A percentile compares a stretch with the other conserved stretches of the same genome.
Conservation (phyloP, 2,888 invertebrate species). For the Sphinx pinastri region DNA sequence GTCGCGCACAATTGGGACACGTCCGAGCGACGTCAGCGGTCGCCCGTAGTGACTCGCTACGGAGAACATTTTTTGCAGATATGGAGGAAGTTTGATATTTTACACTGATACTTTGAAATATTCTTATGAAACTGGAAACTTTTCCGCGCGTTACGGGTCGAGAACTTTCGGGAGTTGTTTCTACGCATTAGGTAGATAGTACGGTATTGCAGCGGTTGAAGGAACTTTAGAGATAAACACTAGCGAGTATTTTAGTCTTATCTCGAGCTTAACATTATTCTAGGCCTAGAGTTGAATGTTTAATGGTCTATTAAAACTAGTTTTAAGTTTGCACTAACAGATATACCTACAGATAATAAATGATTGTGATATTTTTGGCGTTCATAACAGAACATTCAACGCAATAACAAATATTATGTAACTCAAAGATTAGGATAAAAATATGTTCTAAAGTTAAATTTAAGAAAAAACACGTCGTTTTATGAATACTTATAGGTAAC, state of each 20-base stretch:
- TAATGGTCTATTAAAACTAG: neutral
- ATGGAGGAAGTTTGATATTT: slow-evolving; percentile 7
- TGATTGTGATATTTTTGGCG: neutral
- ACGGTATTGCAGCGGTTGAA: neutral
- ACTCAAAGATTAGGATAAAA: too few relatives aligned
- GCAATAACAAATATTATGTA: too few relatives aligned
- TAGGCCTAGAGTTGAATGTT: neutral
- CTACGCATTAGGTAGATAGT: neutral
- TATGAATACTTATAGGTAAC: too few relatives aligned
- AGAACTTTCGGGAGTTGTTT: slow-evolving; percentile 9
- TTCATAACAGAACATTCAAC: too few relatives aligned
- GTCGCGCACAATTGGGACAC: slow-evolving; percentile 50
- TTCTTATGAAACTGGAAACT: slow-evolving; percentile 21
- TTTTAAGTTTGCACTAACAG: neutral
- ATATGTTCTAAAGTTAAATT: too few relatives aligned
- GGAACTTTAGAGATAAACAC: neutral
- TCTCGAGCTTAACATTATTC: neutral
- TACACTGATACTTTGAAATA: slow-evolving; percentile 14
- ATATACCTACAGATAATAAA: neutral
- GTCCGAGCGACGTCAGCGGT: slow-evolving; percentile 42
- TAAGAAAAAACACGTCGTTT: too few relatives aligned
- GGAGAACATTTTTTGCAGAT: slow-evolving; percentile 13
- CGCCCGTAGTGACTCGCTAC: neutral
- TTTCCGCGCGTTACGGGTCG: slow-evolving; percentile 3
- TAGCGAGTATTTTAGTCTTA: neutral